A percentile compares a stretch with the other conserved stretches of the same genome.
These are phyloP conservation scores for Drosophila stalkeri DNA, from an alignment of 2,888 invertebrate genomes.

Conservation along the genomic window DNA sequence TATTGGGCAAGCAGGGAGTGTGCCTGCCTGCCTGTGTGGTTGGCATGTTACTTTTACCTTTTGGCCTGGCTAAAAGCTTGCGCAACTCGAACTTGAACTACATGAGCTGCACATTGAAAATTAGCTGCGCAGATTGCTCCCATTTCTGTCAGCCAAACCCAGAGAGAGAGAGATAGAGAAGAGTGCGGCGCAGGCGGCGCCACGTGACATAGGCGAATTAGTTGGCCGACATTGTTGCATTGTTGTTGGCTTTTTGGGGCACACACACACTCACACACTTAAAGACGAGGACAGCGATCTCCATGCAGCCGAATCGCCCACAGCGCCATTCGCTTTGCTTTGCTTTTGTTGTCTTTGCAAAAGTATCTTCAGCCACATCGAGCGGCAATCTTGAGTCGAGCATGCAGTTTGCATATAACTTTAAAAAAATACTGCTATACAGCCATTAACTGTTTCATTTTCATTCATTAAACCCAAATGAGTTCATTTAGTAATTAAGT, in stretches of 20 bases:
- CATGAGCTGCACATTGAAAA: constrained; percentile 67
- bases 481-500: constrained; percentile 12
- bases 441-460: constrained; percentile 10
- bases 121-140: constrained; percentile 69
- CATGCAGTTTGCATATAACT: constrained; percentile 41
- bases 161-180: constrained; percentile 3
- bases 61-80: constrained; percentile 44
- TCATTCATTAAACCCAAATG: constrained; percentile 15
- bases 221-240: constrained; percentile 56
- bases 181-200: constrained; percentile 54
- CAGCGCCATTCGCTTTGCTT: constrained; percentile 62
- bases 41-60: constrained; percentile 57
- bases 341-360: constrained; percentile 52
- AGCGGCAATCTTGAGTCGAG: constrained; percentile 45
- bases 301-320: constrained; percentile 72
- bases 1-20: constrained; percentile 9
- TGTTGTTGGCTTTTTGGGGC: constrained; percentile 61
- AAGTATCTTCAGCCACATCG: constrained; percentile 29
- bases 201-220: constrained; percentile 73
- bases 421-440: constrained; percentile 1
- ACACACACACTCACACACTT: constrained; percentile 33
- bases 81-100: constrained; percentile 75
- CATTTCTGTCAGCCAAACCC: constrained; percentile 45
- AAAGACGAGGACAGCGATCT: constrained; percentile 52
- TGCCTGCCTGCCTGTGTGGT: background rate